Evolutionary conservation across 2,888 invertebrate genomes (phyloP).

Genomic region (Galerucella pusilla): DNA sequence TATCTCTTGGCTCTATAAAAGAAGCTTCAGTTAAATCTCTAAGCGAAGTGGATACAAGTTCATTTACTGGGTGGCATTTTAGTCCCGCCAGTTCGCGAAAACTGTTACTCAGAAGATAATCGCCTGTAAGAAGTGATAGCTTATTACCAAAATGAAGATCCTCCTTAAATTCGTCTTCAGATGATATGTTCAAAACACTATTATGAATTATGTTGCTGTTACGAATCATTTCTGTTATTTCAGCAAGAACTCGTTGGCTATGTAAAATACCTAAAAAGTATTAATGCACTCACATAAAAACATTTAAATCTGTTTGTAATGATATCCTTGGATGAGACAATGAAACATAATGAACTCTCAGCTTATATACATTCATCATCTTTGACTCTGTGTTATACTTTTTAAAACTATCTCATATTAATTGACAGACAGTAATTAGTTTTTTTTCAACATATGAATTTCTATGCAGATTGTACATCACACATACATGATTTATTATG

Average conservation of each 20-base stretch:
- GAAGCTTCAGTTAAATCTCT: constrained; percentile 89
- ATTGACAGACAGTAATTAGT: too few relatives aligned
- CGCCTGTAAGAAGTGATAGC: constrained; percentile 88
- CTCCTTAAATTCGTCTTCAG: constrained; percentile 65
- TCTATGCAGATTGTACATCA: too few relatives aligned
- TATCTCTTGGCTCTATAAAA: constrained; percentile 84
- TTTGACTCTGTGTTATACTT: too few relatives aligned
- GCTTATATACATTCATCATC: too few relatives aligned
- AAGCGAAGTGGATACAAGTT: constrained; percentile 87
- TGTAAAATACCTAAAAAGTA: constrained; percentile 72
- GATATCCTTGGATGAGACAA: too few relatives aligned
- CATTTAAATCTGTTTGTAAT: too few relatives aligned
- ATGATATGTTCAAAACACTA: constrained; percentile 82
- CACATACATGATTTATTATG: too few relatives aligned
- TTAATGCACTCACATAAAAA: not conserved
- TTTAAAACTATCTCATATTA: too few relatives aligned
- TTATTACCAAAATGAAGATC: constrained; percentile 95
- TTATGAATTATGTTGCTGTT: constrained; percentile 88
- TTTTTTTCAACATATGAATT: too few relatives aligned
- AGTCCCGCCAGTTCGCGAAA: constrained; percentile 86
- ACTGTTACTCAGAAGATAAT: constrained; percentile 90
- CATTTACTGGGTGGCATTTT: constrained; percentile 81
- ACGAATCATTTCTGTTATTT: constrained; percentile 95
- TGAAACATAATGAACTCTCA: too few relatives aligned
- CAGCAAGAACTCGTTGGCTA: constrained; percentile 88